Base-by-base conservation (phyloP, 2,797 vertebrate genomes). In the Gymnoscopelus braueri region DNA sequence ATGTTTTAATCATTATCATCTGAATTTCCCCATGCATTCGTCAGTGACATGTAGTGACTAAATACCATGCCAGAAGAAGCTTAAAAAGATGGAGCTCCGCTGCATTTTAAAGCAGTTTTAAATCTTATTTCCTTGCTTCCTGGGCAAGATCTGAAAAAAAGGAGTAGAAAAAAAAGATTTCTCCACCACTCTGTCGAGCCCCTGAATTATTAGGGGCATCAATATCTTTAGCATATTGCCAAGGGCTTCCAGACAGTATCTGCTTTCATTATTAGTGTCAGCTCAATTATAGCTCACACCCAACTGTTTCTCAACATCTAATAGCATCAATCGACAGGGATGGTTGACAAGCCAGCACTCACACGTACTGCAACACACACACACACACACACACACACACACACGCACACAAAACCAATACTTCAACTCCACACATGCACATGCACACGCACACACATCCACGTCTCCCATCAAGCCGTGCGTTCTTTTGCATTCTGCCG, bases 241-340 rank as follows among this genome's bases (percentile, higher is more conserved):
- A 94, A 95, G 95, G 94, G 94, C 95, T 96, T 94, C 90, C 92
- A 97, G 95, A 95, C 94, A 95, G 94, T 94, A 93, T 96, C 96
- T 95, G 95, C 94, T 96, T 96, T 97, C 95, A 96, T 98, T 97
- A 96, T 97, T 97, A 97, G 95, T 96, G 94, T 97, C 95, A 95
- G 95, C 91, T 95, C 95, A 96, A 98, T 98, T 96, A 98, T 96
- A 96, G 95, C 95, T 97, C 96, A 96, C 95, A 97, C 96, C 95
- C 96, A 96, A 97, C 96, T 97, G 96, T 96, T 97, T 97, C 96
- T 95, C 95, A 95, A 95, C 94, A 96, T 95, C 95, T 96, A 96
- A 97, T 95, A 96, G 96, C 97, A 96, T 98, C 96, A 97, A 97
- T 98, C 94, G 95, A 96, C 96, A 95, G 88, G 90, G 82, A 94